Base-by-base conservation (phyloP, 2,888 invertebrate species). In the Pollenia angustigena region DNA sequence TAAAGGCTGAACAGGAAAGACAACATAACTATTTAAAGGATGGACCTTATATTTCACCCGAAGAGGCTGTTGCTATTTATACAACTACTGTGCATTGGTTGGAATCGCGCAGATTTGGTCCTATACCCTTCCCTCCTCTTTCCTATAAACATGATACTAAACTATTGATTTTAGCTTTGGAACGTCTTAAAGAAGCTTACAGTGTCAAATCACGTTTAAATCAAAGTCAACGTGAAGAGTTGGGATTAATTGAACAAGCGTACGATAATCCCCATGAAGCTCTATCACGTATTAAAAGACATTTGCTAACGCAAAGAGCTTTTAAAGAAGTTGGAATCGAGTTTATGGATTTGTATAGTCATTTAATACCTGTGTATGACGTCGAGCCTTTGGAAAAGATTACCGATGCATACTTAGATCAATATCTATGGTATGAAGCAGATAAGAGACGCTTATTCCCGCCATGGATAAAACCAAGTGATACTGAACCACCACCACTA, bases 201-300 rank as follows among this genome's bases (percentile, higher is more conserved):
- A 97, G 99, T 92, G 99, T 99, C 0, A 99, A 99, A 92, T 99
- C 98, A 0, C 95, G 99, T 46, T 94, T 99, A 86, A 99, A 99
- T 94, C 99, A 99, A 94, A 99, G 99, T 90, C 99, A 99, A 93
- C 95, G 99, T 89, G 99, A 99, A 93, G 99, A 99, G 93, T 94
- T 99, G 89, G 99, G 99, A 8, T 94, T 99, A 64, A 99, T 99
- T 89, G 99, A 99, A 93, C 99, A 99, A 94, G 99, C 99, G 0
- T 99, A 99, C 91, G 99, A 99, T 92, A 99, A 99, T 94, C 99
- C 99, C 42, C 99, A 99, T 92, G 99, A 99, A 93, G 99, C 99
- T 0, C 94, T 99, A 88, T 99, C 99, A 0, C 96, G 99, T 91
- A 99, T 99, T 91, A 99, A 99, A 93, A 97, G 99, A 95, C 99